Conservation (phyloP, 1,140 invertebrate species). For the Oncopeltus fasciatus region DNA sequence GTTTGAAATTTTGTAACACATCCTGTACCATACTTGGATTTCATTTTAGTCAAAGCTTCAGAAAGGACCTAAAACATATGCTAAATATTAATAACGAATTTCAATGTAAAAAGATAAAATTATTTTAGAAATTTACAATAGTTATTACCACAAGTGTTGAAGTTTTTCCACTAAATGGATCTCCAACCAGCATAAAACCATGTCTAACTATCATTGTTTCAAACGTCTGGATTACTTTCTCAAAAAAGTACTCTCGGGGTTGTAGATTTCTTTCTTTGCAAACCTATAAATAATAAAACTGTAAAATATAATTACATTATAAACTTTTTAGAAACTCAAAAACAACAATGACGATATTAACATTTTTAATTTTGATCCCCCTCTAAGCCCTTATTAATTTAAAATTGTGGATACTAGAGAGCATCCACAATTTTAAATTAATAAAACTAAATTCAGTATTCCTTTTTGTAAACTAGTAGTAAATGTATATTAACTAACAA, state of each 20-base stretch:
- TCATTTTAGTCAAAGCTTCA: slow-evolving; percentile 51
- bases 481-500: too few species aligned
- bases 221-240: slow-evolving; percentile 61
- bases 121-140: not conserved
- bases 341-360: too few species aligned
- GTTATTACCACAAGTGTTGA: slow-evolving; percentile 29
- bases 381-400: too few species aligned
- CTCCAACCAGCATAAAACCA: slow-evolving; percentile 74
- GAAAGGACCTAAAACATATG: slow-evolving; percentile 45
- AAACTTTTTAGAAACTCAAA: too few species aligned
- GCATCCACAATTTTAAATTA: too few species aligned
- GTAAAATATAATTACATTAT: not conserved
- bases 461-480: too few species aligned
- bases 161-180: slow-evolving; percentile 57
- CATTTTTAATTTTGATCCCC: too few species aligned
- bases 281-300: slow-evolving; percentile 26
- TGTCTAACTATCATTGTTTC: slow-evolving; percentile 77
- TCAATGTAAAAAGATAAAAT: not conserved
- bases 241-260: slow-evolving; percentile 47
- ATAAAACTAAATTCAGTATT: too few species aligned
- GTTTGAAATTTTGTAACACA: slow-evolving; percentile 54
- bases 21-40: slow-evolving; percentile 39
- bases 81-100: not conserved
- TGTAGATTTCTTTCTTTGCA: slow-evolving; percentile 53
- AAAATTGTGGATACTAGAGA: too few species aligned